phyloP scores from a whole-genome alignment of 2,888 invertebrate genomes.

The Calliphora vomitoria region DNA sequence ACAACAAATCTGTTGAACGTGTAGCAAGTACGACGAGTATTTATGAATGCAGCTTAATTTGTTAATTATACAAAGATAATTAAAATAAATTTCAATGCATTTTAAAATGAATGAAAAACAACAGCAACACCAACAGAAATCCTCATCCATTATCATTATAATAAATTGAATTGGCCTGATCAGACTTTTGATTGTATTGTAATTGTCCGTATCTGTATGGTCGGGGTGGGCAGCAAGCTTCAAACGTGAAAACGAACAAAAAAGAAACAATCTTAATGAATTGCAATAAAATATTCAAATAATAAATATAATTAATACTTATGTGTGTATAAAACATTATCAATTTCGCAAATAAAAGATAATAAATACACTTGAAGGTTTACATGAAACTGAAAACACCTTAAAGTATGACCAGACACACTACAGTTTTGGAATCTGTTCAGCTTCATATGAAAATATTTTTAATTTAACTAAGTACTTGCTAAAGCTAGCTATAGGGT shows the following conservation, averaged over 20 bases:
- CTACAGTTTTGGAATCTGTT: too few species aligned
- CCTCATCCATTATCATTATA: slow-evolving; percentile 29
- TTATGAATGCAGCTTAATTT: slow-evolving; percentile 71
- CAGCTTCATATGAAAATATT: too few species aligned
- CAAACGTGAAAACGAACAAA: neutral
- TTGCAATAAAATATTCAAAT: neutral
- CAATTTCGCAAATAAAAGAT: neutral
- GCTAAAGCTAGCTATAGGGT: neutral
- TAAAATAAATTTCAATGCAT: slow-evolving; percentile 66
- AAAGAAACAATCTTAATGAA: neutral
- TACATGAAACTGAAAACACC: too few species aligned
- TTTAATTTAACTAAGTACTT: too few species aligned
- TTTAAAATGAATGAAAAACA: slow-evolving; percentile 45
- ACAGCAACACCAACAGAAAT: slow-evolving; percentile 22
- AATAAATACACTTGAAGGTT: neutral
- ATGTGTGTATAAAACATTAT: slow-evolving; percentile 38
- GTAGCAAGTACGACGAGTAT: slow-evolving; percentile 33
- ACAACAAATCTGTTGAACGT: slow-evolving; percentile 11
- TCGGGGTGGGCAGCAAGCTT: neutral
- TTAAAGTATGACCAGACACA: too few species aligned
- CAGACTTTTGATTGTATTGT: slow-evolving; percentile 11
- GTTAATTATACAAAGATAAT: slow-evolving; percentile 71
- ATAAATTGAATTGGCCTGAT: slow-evolving; percentile 51
- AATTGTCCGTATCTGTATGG: neutral
- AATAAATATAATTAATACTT: slow-evolving; percentile 43